A percentile compares a stretch with the other conserved stretches of the same genome.
Evolutionary conservation across 2,888 invertebrate genomes (phyloP).

Genomic region (Deladenus siricidicola): DNA sequence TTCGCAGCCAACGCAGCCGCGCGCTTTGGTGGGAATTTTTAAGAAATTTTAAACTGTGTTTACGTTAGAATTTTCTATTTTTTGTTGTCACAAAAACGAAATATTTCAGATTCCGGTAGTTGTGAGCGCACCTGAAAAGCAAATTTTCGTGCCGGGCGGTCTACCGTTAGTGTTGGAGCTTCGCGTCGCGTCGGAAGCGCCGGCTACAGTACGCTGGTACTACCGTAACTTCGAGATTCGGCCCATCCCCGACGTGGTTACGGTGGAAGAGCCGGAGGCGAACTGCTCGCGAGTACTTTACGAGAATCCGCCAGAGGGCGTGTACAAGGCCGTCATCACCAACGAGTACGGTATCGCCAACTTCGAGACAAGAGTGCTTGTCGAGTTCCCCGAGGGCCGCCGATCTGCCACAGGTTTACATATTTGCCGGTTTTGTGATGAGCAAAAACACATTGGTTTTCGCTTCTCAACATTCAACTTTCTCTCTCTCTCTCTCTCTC

Average conservation of each 20-base stretch:
- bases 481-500: no score
- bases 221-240: conserved; percentile 38
- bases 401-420: no score
- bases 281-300: conserved; percentile 29
- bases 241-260: conserved; percentile 1
- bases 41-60: background rate
- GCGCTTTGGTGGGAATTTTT: background rate
- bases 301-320: conserved; percentile 48
- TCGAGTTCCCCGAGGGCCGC: conserved; percentile 10
- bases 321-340: conserved; percentile 33
- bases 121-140: conserved; percentile 14
- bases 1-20: no score
- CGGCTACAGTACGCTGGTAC: conserved; percentile 36
- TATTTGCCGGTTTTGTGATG: no score
- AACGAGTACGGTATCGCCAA: conserved; percentile 32
- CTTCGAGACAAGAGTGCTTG: conserved; percentile 24
- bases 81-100: no score
- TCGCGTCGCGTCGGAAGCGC: conserved; percentile 20
- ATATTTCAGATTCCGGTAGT: conserved; percentile 18
- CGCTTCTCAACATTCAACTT: no score
- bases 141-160: conserved; percentile 28
- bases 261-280: conserved; percentile 6
- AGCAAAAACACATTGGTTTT: no score
- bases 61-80: background rate
- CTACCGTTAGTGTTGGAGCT: conserved; percentile 30